Evolutionary conservation across 1,140 invertebrate genomes (phyloP), one percentile per base, ranked within the genome.

Genomic region (Monomorium pharaonis): DNA sequence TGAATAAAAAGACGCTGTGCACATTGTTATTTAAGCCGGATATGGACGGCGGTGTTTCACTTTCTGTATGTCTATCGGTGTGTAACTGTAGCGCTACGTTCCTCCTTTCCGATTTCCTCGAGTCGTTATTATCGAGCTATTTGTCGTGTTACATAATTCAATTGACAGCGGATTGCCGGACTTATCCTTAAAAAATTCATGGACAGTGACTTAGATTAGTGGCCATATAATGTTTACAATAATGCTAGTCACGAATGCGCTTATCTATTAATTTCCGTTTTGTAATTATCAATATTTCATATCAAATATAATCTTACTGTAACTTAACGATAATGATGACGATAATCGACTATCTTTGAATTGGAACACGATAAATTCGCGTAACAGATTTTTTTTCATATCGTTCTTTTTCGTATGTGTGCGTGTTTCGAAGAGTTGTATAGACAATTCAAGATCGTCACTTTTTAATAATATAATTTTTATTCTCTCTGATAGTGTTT

Each of bases 1-100:
- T 94, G 90, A 94, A 93, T 93, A 93, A 94, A 83, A 94, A 93
- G 85, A 88, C 85, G 77, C 47, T 77, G 21, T 67, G 70, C 84
- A 83, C 76, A 84, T 88, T 88, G 86, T 93, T 90, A 90, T 93
- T 93, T 88, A 63, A 86, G 80, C 65, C 85, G 51, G 24, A 33
- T 72, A 65, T 70, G 37, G 33, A 42, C 63, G 49, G 33, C 47
- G 37, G 54, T 70, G 51, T 72, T 72, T 80, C 47, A 69, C 16
- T 47, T n/a, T 80, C n/a, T 37, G 58, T 49, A 58, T 78, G 24
- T 78, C n/a, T 65, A 65, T 77, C 37, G 44, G 33, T 72, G 65
- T 58, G 67, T 60, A 69, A 67, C n/a, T 67, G 60, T 78, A 74
- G 69, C 7, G 67, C 24, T 70, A 27, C 24, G 44, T 54, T 60